A percentile compares a stretch with the other conserved stretches of the same genome.
These are phyloP conservation scores for Dendropsophus ebraccatus DNA, from an alignment of 2,113 vertebrate species.

Conservation along the genomic window DNA sequence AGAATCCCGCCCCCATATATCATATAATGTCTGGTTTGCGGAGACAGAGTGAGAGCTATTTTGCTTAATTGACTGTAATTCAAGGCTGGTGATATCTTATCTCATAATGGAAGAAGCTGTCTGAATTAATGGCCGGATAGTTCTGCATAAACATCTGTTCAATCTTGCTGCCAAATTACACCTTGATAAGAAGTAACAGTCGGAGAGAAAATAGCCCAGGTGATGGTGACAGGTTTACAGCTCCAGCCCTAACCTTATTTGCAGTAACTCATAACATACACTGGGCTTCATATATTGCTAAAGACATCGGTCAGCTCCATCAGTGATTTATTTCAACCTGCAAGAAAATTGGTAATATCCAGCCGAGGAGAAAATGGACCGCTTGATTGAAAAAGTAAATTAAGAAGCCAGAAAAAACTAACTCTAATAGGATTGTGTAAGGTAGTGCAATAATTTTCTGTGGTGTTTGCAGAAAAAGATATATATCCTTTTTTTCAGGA, in stretches of 20 bases:
- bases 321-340: conserved; percentile 71
- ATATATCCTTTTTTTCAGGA: background rate
- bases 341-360: conserved; percentile 64
- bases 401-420: conserved; percentile 58
- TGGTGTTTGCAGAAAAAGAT: background rate
- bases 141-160: conserved; percentile 67
- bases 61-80: conserved; percentile 19
- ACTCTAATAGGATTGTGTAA: background rate
- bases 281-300: conserved; percentile 65
- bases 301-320: conserved; percentile 64
- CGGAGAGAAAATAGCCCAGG: conserved; percentile 69
- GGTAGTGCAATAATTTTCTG: background rate
- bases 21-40: background rate
- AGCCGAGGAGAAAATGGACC: conserved; percentile 68
- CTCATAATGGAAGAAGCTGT: conserved; percentile 30
- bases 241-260: conserved; percentile 72
- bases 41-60: background rate
- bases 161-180: conserved; percentile 63
- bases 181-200: conserved; percentile 63
- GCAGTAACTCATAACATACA: conserved; percentile 79
- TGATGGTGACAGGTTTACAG: conserved; percentile 74
- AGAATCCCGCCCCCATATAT: background rate
- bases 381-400: conserved; percentile 77
- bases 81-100: conserved; percentile 9
- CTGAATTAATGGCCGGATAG: conserved; percentile 55